Evolutionary conservation across 2,113 vertebrate species (phyloP).

Genomic region (Empidonax traillii): DNA sequence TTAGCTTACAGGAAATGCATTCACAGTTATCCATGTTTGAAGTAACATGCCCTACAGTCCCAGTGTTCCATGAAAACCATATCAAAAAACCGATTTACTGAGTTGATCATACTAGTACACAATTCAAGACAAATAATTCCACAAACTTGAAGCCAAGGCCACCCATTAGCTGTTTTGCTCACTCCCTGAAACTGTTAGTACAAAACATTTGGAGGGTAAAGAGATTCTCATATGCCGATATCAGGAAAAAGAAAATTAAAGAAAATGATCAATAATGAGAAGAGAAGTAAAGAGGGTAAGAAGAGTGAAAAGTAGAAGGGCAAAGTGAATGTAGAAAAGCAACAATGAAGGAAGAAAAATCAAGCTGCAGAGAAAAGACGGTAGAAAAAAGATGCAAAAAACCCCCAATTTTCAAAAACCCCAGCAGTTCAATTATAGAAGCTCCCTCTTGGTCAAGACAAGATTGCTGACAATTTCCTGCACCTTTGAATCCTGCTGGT

Average conservation of each 20-base stretch:
- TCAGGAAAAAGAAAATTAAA: neutral
- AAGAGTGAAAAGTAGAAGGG: neutral
- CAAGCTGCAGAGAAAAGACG: neutral
- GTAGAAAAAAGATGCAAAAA: neutral
- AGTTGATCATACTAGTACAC: neutral
- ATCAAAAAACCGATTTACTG: neutral
- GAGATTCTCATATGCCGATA: neutral
- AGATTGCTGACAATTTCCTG: neutral
- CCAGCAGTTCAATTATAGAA: neutral
- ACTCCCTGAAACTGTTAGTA: neutral
- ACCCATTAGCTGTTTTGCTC: neutral
- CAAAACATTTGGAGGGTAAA: neutral
- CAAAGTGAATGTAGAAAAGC: neutral
- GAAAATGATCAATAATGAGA: fast-evolving
- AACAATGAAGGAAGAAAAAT: neutral
- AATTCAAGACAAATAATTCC: neutral
- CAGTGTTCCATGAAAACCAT: neutral
- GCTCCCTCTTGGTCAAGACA: neutral
- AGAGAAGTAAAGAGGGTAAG: neutral
- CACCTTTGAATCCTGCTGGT: neutral
- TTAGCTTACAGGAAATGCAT: neutral
- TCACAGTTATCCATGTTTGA: neutral
- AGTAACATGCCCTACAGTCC: neutral
- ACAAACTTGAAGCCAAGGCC: neutral
- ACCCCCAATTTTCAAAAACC: neutral